Conservation (phyloP, 2,797 vertebrate genomes). For the Macrochelys suwanniensis region DNA sequence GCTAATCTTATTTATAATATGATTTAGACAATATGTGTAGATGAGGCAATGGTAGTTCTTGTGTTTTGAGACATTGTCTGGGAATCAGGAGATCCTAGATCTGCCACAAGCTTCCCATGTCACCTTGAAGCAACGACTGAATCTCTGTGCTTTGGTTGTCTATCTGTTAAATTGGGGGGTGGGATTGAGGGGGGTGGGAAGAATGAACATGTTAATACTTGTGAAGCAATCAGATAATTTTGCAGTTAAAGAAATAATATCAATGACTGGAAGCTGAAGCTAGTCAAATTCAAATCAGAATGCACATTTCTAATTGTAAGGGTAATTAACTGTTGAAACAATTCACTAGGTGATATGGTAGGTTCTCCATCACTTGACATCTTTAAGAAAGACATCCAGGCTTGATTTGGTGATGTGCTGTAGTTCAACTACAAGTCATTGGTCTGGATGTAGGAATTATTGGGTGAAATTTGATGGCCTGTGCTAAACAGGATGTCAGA, state of each 20-base stretch:
- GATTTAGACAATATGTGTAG: rapidly evolving
- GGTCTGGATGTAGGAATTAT: not conserved
- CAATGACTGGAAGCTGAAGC: not conserved
- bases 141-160: not conserved
- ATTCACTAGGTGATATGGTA: not conserved
- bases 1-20: rapidly evolving
- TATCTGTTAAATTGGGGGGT: not conserved
- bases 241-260: not conserved
- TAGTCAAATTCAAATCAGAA: not conserved
- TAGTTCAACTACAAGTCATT: not conserved
- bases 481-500: not conserved
- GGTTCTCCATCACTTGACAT: not conserved
- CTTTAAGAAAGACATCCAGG: not conserved
- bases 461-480: not conserved
- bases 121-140: not conserved
- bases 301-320: not conserved
- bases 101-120: not conserved
- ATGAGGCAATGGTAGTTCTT: rapidly evolving
- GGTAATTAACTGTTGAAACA: not conserved
- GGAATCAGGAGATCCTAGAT: not conserved
- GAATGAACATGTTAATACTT: not conserved
- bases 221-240: not conserved
- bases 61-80: not conserved
- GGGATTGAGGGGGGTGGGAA: not conserved
- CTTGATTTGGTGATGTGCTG: not conserved